phyloP scores from a whole-genome alignment of 1,140 invertebrate species.

The Drosophila takahashii region DNA sequence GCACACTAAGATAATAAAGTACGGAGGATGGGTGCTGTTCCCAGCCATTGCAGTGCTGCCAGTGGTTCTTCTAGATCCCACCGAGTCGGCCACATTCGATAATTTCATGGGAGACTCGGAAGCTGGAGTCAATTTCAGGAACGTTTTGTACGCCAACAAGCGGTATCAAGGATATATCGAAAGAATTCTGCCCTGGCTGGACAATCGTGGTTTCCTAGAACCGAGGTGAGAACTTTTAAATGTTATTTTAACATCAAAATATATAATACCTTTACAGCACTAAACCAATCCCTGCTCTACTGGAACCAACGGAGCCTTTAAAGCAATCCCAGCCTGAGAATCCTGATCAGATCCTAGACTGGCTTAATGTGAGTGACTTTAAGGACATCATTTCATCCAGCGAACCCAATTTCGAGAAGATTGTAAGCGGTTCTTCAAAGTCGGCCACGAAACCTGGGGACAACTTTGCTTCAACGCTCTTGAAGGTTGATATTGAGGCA shows the following conservation, averaged over 20 bases:
- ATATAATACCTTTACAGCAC: background rate
- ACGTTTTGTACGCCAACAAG: slow-evolving; percentile 51
- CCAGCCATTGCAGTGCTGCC: slow-evolving; percentile 54
- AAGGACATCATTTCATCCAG: slow-evolving; percentile 23
- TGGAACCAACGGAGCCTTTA: background rate
- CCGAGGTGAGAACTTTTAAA: slow-evolving; percentile 29
- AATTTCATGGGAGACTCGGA: slow-evolving; percentile 53
- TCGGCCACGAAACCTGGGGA: slow-evolving; percentile 53
- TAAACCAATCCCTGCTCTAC: background rate
- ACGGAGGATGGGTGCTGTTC: slow-evolving; percentile 39
- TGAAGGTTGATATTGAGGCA: slow-evolving; percentile 39
- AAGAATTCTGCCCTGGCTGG: slow-evolving; percentile 69
- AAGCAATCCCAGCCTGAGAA: background rate
- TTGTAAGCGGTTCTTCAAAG: slow-evolving; percentile 16
- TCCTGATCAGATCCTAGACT: slow-evolving; percentile 21
- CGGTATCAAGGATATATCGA: slow-evolving; percentile 53
- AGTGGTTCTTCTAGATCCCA: slow-evolving; percentile 64
- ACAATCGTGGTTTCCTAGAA: slow-evolving; percentile 67
- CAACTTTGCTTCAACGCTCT: slow-evolving; percentile 40
- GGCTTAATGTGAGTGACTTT: slow-evolving; percentile 41
- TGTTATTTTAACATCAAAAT: too few relatives aligned
- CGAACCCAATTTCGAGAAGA: slow-evolving; percentile 51
- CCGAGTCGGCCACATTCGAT: slow-evolving; percentile 55
- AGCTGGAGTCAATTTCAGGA: slow-evolving; percentile 48
- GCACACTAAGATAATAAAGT: slow-evolving; percentile 54